Evolutionary conservation across 30 jellyfish, hydroid and myxozoan genomes (phyloP), one percentile per base, ranked within the genome.

Genomic region (Catostylus mosaicus): DNA sequence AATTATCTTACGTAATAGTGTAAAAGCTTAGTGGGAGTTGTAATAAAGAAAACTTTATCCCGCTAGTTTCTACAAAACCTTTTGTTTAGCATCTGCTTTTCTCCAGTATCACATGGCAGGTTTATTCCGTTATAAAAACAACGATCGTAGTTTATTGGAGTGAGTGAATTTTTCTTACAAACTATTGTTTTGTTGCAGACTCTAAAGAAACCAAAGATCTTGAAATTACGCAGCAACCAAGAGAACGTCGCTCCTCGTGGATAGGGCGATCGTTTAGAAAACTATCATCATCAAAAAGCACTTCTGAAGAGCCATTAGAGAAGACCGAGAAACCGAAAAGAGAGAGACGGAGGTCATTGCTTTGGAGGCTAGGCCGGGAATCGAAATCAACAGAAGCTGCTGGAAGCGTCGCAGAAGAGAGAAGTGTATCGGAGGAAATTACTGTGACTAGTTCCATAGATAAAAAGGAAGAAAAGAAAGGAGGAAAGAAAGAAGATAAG

Each of bases 221-320:
- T 30, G 78, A 57, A 19, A 43, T 34, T 22, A 31, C 60, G 24
- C 77, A 82, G 19, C 92, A 82, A 2, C 65, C 31, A 10, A 82
- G 83, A 57, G 92, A 82, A 30, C 79, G 92, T 29, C 84, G 84
- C 7, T 68, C 92, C 1, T 82, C 92, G 0, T 82, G 92, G 92
- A 20, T 82, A n/a, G 86, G 92, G 26, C 57, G 92, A 56, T 82
- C 92, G 36, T 38, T 82, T 16, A 82, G 86, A 32, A 52, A 46
- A 29, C 69, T 68, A 31, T 82, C 92, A 22, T 24, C 92, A 11
- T 26, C 85, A 27, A 71, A 62, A 57, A 43, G 67, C 22, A 33
- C 80, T 18, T 40, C 73, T 12, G 79, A 57, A 29, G 79, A 74
- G 51, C 47, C 92, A 30, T 36, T 27, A 19, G 92, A 82, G 22